phyloP scores from a whole-genome alignment of 2,888 invertebrate species.

The Diaprepes abbreviatus region DNA sequence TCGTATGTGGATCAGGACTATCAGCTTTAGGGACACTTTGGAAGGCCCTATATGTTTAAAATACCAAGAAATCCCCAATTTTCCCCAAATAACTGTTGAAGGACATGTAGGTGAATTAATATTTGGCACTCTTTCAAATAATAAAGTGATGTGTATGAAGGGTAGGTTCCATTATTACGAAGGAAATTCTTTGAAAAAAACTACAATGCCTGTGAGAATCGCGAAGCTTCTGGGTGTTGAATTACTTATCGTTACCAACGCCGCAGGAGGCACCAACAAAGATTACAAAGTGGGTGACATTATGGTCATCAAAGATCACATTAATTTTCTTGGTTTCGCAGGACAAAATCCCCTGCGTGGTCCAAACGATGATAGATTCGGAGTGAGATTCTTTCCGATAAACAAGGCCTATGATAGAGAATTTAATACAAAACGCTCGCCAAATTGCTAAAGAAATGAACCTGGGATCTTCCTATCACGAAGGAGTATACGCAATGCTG shows the following conservation, averaged over 20 bases:
- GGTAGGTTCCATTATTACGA: constrained; percentile 98
- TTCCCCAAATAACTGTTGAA: constrained; percentile 68
- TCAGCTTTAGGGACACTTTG: constrained; percentile 19
- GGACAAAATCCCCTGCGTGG: constrained; percentile 92
- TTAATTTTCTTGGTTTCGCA: constrained; percentile 92
- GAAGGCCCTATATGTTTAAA: constrained; percentile 7
- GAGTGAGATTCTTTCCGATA: constrained; percentile 90
- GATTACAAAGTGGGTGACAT: constrained; percentile 89
- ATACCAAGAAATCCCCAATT: constrained; percentile 22
- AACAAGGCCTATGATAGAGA: constrained; percentile 85
- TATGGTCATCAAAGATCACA: constrained; percentile 96
- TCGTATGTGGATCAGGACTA: constrained; percentile 24
- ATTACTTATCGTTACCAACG: constrained; percentile 93
- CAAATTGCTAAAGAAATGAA: constrained; percentile 79
- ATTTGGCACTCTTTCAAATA: constrained; percentile 86
- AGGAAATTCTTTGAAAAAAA: constrained; percentile 94
- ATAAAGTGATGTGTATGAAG: constrained; percentile 94
- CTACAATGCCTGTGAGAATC: constrained; percentile 93
- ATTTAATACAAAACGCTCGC: constrained; percentile 79
- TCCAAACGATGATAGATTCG: constrained; percentile 91
- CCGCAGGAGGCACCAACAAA: constrained; percentile 91
- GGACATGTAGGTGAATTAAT: constrained; percentile 94
- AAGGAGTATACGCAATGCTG: constrained; percentile 92
- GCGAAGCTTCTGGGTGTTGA: constrained; percentile 94
- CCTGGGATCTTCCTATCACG: constrained; percentile 73